A percentile compares a stretch with the other conserved stretches of the same genome.
Evolutionary conservation across 2,888 invertebrate genomes (phyloP).

Genomic region (Dromius quadrimaculatus): DNA sequence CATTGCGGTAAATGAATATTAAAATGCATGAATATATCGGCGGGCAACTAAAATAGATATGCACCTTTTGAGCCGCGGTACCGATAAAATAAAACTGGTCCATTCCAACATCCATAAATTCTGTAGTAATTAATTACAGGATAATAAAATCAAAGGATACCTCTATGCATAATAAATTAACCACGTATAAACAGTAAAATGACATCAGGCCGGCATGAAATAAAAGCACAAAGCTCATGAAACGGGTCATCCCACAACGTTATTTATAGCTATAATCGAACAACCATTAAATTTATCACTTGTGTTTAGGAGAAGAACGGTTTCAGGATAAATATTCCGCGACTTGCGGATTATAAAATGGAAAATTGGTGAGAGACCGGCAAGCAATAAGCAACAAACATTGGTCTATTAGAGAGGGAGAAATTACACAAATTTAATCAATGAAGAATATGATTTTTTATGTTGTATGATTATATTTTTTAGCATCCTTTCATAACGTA

Average conservation of each 20-base stretch:
- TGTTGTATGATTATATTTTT: no score
- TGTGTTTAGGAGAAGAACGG: conserved; percentile 49
- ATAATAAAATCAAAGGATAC: conserved; percentile 52
- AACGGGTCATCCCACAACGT: conserved; percentile 45
- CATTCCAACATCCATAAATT: conserved; percentile 50
- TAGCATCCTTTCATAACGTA: no score
- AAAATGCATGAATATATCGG: conserved; percentile 12
- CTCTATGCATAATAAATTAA: conserved; percentile 52
- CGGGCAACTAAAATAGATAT: conserved; percentile 33
- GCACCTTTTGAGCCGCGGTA: conserved; percentile 15
- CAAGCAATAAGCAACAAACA: no score
- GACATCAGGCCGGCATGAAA: conserved; percentile 50
- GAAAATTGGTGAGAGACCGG: no score
- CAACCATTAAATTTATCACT: conserved; percentile 49
- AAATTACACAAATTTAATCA: no score
- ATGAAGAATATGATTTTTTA: no score
- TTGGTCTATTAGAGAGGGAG: no score
- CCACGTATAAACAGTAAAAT: conserved; percentile 51
- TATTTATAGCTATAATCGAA: conserved; percentile 51
- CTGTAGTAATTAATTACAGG: conserved; percentile 47
- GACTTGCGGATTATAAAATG: conserved; percentile 38
- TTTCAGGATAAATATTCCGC: conserved; percentile 38
- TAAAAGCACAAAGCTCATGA: conserved; percentile 51
- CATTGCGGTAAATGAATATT: conserved; percentile 27
- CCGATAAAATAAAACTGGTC: conserved; percentile 46